Percentiles rank a stretch among this genome's conserved stretches.
Conservation (phyloP, 1,140 invertebrate genomes). For the Bactericera cockerelli region DNA sequence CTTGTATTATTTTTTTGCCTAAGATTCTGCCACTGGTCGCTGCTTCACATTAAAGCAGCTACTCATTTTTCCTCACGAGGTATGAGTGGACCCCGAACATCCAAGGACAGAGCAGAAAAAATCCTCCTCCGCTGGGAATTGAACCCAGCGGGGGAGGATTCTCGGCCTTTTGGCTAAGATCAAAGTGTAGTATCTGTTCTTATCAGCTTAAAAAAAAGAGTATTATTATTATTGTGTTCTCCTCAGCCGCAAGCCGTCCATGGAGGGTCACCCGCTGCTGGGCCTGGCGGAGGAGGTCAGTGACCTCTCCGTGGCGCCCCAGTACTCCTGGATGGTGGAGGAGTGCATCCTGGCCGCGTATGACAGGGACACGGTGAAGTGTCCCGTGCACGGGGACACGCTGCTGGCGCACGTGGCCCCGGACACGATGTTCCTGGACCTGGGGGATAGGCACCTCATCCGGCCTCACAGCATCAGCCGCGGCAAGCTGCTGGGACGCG, state of each 20-base stretch:
- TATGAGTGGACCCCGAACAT: too few relatives aligned
- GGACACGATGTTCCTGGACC: constrained; percentile 75
- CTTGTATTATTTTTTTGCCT: too few relatives aligned
- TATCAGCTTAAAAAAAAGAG: too few relatives aligned
- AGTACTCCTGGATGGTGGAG: constrained; percentile 75
- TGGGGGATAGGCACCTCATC: constrained; percentile 62
- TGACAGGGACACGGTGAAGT: constrained; percentile 47
- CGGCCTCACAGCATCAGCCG: constrained; percentile 60
- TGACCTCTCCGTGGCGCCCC: constrained; percentile 21
- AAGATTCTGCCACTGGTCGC: too few relatives aligned
- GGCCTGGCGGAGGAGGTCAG: constrained; percentile 26
- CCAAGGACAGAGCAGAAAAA: too few relatives aligned
- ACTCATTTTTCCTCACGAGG: too few relatives aligned
- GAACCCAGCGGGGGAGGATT: too few relatives aligned
- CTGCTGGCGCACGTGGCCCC: constrained; percentile 60
- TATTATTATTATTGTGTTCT: too few relatives aligned
- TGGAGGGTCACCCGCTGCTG: constrained; percentile 52
- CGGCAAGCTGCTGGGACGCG: constrained; percentile 73
- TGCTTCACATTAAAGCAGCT: too few relatives aligned
- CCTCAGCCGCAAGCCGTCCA: constrained; percentile 60
- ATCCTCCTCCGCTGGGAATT: too few relatives aligned
- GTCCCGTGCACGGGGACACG: constrained; percentile 57
- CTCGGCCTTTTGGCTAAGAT: too few relatives aligned
- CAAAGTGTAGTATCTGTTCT: too few relatives aligned
- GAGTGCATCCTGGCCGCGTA: constrained; percentile 85